These are phyloP conservation scores for Hirtodrosophila duncani DNA, from an alignment of 2,888 invertebrate species.

Conservation along the genomic window DNA sequence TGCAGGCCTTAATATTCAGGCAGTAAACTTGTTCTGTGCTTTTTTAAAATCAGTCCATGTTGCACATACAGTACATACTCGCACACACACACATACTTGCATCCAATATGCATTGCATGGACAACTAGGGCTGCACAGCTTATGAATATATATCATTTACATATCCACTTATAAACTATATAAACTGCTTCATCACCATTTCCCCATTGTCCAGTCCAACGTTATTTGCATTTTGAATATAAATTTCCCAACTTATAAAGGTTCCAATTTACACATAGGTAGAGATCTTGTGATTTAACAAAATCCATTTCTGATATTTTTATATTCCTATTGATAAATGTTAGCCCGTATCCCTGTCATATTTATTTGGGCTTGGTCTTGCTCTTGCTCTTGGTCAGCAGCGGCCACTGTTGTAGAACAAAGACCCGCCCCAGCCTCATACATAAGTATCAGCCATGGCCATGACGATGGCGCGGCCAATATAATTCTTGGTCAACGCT, in stretches of 20 bases:
- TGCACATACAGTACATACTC: slow-evolving; percentile 36
- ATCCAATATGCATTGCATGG: slow-evolving; percentile 5
- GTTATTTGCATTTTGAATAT: too few relatives aligned
- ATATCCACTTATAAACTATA: too few relatives aligned
- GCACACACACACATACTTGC: slow-evolving; percentile 9
- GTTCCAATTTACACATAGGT: too few relatives aligned
- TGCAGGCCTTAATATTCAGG: slow-evolving; percentile 51
- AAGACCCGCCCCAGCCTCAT: slow-evolving; percentile 42
- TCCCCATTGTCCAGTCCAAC: too few relatives aligned
- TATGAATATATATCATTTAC: too few relatives aligned
- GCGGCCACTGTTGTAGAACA: slow-evolving; percentile 53
- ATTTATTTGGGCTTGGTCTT: slow-evolving; percentile 66
- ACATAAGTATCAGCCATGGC: slow-evolving; percentile 41
- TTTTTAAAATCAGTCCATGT: slow-evolving; percentile 36
- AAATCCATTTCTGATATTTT: too few relatives aligned
- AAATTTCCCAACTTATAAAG: too few relatives aligned
- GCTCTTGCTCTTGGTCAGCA: too few relatives aligned
- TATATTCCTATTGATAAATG: too few relatives aligned
- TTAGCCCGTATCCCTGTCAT: slow-evolving; percentile 60
- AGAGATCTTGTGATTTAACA: too few relatives aligned
- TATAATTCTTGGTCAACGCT: slow-evolving; percentile 43
- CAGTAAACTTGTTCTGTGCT: too few relatives aligned
- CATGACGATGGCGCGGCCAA: slow-evolving; percentile 53
- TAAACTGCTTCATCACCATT: too few relatives aligned
- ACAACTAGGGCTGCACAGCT: slow-evolving; percentile 35